These are phyloP conservation scores for Muntiacus reevesi DNA, from an alignment of 2,113 vertebrate species.

Conservation along the genomic window DNA sequence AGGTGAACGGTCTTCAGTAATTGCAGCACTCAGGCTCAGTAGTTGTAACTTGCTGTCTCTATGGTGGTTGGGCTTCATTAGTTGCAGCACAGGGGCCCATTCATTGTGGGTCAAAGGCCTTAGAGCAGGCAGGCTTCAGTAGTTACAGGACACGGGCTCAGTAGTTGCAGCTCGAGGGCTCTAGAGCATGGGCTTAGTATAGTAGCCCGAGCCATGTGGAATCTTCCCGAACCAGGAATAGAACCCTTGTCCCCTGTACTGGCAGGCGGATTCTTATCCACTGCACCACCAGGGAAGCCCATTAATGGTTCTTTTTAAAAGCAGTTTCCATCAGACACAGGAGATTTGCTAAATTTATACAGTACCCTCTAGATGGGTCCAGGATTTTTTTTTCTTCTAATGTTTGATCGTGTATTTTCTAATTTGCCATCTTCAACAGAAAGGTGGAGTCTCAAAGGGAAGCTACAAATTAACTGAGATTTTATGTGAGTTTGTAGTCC, in stretches of 20 bases:
- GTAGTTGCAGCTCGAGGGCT: not conserved
- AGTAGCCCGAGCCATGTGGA: not conserved
- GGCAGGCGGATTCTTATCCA: not conserved
- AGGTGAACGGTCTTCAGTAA: not conserved
- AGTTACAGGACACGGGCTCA: not conserved
- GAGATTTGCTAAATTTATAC: not conserved
- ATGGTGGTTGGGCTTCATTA: not conserved
- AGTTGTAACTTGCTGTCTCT: not conserved
- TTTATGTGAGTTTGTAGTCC: not conserved
- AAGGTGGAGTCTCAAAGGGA: not conserved
- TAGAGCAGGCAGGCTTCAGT: not conserved
- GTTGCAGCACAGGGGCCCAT: not conserved
- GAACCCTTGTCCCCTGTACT: not conserved
- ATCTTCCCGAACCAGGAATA: not conserved
- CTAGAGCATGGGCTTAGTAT: not conserved
- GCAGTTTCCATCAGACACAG: not conserved
- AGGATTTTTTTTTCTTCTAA: not conserved
- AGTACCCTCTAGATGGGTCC: not conserved
- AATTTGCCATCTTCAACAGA: not conserved
- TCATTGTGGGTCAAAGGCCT: not conserved
- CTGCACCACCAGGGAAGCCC: not conserved
- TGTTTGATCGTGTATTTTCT: not conserved
- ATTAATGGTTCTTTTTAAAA: not conserved
- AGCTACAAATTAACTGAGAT: not conserved
- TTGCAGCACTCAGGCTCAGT: not conserved